Conservation (phyloP, 2,888 invertebrate species). For the Noctua janthina region DNA sequence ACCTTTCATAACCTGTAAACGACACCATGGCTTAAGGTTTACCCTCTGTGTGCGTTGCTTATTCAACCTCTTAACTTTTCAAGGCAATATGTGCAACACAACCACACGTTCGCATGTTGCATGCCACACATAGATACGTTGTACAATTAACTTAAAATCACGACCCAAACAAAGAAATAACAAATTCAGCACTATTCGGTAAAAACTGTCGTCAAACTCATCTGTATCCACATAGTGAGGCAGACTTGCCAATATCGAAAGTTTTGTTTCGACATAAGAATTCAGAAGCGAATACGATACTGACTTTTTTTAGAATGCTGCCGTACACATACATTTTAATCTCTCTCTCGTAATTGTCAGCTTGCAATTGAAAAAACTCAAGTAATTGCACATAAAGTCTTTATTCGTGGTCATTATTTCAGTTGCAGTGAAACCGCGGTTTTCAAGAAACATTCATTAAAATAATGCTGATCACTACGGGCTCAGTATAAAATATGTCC, state of each 20-base stretch:
- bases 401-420: constrained; percentile 27
- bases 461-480: constrained; percentile 40
- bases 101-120: too few species aligned
- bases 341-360: constrained; percentile 15
- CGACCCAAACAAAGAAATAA: background rate
- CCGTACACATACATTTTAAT: background rate
- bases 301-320: constrained; percentile 12
- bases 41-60: too few species aligned
- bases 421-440: constrained; percentile 24
- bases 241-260: background rate
- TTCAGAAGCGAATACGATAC: background rate
- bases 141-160: background rate
- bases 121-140: too few species aligned
- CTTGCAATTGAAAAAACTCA: constrained; percentile 25
- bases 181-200: too few species aligned
- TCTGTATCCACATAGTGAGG: background rate
- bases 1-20: too few species aligned
- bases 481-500: constrained; percentile 12
- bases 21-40: too few species aligned
- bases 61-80: too few species aligned
- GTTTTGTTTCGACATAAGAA: background rate
- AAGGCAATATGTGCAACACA: too few species aligned
- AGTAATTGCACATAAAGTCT: constrained; percentile 38
- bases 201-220: background rate
- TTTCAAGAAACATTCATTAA: constrained; percentile 29